Evolutionary conservation across 2,888 invertebrate species (phyloP), one percentile per base, ranked within the genome.

Genomic region (Mythimna impura): DNA sequence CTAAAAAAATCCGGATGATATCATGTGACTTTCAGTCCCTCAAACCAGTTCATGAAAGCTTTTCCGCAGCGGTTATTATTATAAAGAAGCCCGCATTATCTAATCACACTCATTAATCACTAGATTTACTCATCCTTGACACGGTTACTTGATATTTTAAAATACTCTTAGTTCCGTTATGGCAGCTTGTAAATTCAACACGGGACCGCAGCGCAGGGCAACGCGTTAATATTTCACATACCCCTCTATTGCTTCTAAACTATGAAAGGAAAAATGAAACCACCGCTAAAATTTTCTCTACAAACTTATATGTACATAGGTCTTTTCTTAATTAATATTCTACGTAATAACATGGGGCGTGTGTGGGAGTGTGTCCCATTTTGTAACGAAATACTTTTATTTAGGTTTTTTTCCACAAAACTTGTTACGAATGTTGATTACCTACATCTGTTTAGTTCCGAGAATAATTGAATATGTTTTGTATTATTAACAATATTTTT

Each of bases 211-310:
- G 73, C 65, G 60, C 70, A 70, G 66, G 67, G 81, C 68, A 81
- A 81, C 78, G 66, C 76, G 82, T 89, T 89, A 87, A 91, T 89
- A 90, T 90, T 92, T 89, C 80, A 91, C 80, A 73, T 82, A 86
- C 68, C 73, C 78, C 81, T 86, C 83, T 87, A 84, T 90, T 87
- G 85, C 85, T 83, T 87, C 79, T 82, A 73, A 85, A 86, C 86
- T 87, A 86, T 88, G 82, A 86, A 89, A 86, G 84, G 86, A 89
- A 90, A 88, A 87, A 90, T 86, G 71, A 85, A 86, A 78, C 79
- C 72, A 54, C 61, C 65, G 60, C 69, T 22, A 58, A 80, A 81
- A 86, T 87, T 85, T 84, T 81, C 87, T 80, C 72, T 72, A 81
- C 84, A 62, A 72, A 71, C 66, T 73, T 76, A 66, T 82, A 78